These are phyloP conservation scores for Atopsyche davidsoni DNA, from an alignment of 1,140 invertebrate species.

Conservation along the genomic window DNA sequence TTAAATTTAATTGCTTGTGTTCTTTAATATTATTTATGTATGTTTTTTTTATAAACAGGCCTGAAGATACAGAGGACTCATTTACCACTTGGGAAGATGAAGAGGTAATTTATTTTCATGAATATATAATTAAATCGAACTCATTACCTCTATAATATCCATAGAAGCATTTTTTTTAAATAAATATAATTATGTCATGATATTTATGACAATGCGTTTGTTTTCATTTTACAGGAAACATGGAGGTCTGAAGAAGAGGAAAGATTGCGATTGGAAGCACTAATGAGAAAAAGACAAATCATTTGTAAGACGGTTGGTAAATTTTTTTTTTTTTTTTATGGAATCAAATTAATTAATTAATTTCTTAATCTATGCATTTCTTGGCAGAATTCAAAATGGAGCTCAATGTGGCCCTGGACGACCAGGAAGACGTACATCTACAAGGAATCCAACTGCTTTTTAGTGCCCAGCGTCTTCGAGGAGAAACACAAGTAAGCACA, in stretches of 20 bases:
- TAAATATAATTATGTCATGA: too few relatives aligned
- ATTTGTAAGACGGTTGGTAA: conserved; percentile 27
- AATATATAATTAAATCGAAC: conserved; percentile 6
- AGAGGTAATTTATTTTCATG: conserved; percentile 29
- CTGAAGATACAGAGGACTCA: conserved; percentile 34
- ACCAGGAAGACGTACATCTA: conserved; percentile 36
- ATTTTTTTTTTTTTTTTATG: neutral
- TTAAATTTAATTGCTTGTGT: neutral
- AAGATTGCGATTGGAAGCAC: conserved; percentile 20
- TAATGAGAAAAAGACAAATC: conserved; percentile 19
- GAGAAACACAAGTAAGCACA: conserved; percentile 34
- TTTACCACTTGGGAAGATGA: conserved; percentile 34
- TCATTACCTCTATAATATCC: too few relatives aligned
- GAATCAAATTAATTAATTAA: neutral
- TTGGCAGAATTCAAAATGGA: conserved; percentile 36
- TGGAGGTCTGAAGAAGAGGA: conserved; percentile 23
- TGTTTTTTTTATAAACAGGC: conserved; percentile 32
- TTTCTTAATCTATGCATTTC: neutral
- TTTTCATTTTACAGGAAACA: conserved; percentile 17
- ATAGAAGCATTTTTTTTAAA: too few relatives aligned
- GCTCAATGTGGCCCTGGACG: conserved; percentile 39
- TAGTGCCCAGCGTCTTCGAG: conserved; percentile 40
- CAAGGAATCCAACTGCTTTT: conserved; percentile 39
- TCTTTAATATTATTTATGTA: neutral
- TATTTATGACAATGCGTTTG: conserved; percentile 1